Evolutionary conservation across 2,797 vertebrate genomes (phyloP).

Genomic region (Sorex maritimensis): DNA sequence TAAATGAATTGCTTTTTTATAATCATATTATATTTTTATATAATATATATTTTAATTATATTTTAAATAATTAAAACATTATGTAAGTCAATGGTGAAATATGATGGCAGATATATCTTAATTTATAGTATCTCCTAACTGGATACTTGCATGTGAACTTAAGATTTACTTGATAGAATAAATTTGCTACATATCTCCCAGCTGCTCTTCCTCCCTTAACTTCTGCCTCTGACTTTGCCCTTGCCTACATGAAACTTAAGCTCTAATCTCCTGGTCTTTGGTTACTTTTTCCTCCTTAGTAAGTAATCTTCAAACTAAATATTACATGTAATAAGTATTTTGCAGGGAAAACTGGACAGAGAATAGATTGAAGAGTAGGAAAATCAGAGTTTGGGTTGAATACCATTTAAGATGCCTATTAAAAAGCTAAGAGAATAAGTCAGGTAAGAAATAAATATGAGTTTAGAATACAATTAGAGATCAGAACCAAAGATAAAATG

Average conservation of each 20-base stretch:
- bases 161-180: background rate
- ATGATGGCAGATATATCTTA: background rate
- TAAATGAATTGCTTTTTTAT: background rate
- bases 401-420: constrained; percentile 9
- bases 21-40: background rate
- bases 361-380: no score
- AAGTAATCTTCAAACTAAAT: background rate
- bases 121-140: background rate
- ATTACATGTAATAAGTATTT: no score
- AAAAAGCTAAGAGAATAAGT: background rate
- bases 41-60: no score
- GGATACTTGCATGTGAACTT: background rate
- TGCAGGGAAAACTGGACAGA: no score
- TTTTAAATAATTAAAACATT: background rate
- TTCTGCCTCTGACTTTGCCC: background rate
- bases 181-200: background rate
- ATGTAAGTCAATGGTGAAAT: background rate
- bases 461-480: background rate
- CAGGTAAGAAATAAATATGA: background rate
- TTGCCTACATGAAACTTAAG: background rate
- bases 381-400: background rate
- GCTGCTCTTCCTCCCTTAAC: background rate
- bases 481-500: background rate
- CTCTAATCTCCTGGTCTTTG: background rate
- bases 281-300: background rate